phyloP scores from a whole-genome alignment of 2,113 vertebrate species.

The Tautogolabrus adspersus region DNA sequence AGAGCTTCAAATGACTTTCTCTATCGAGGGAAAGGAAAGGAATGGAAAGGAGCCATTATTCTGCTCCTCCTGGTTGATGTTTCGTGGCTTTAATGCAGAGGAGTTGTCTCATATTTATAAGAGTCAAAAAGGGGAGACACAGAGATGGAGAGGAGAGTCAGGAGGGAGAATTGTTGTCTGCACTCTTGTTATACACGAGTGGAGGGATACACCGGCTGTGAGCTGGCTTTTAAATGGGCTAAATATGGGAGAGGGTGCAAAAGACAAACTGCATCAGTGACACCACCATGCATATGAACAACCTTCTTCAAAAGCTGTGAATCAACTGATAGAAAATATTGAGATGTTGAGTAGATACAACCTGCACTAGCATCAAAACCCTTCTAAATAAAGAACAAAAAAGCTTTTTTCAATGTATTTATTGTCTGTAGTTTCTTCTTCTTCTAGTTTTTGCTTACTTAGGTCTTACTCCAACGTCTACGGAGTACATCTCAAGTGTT shows the following conservation, averaged over 20 bases:
- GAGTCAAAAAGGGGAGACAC: constrained; percentile 8
- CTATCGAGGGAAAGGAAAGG: constrained; percentile 36
- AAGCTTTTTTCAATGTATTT: no score
- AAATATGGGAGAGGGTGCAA: background rate
- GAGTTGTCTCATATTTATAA: constrained; percentile 64
- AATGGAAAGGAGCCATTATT: constrained; percentile 53
- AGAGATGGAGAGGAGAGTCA: constrained; percentile 8
- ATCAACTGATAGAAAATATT: no score
- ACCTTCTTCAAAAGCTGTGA: no score
- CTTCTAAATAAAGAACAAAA: no score
- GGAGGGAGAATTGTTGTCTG: constrained; percentile 23
- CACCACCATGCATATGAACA: background rate
- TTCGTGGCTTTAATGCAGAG: constrained; percentile 41
- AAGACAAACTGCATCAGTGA: background rate
- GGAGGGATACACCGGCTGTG: background rate
- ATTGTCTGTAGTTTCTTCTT: no score
- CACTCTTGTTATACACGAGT: constrained; percentile 15
- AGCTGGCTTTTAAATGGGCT: constrained; percentile 1
- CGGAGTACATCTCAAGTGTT: no score
- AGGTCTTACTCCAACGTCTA: no score
- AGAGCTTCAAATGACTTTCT: constrained; percentile 73
- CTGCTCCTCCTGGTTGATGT: constrained; percentile 55
- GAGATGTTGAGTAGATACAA: no score
- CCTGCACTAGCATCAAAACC: no score
- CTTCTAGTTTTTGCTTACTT: no score